Conservation (phyloP, 2,113 vertebrate genomes). For the Eurystomus gularis region DNA sequence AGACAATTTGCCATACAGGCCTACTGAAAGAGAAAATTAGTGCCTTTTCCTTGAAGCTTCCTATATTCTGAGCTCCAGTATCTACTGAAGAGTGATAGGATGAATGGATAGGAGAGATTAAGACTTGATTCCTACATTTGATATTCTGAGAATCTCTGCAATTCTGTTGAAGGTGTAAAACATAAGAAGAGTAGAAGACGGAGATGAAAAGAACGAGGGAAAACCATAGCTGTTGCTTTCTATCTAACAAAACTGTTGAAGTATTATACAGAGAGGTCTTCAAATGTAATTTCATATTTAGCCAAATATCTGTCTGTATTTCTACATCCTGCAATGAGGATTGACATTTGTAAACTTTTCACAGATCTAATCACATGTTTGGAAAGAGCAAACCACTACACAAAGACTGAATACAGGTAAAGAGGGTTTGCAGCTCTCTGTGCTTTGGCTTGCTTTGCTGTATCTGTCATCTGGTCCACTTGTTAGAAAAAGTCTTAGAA, state of each 20-base stretch:
- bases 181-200: background rate
- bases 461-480: background rate
- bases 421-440: background rate
- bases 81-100: background rate
- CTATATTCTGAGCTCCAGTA: background rate
- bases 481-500: background rate
- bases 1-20: background rate
- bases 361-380: conserved; percentile 87
- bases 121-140: background rate
- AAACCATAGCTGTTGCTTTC: background rate
- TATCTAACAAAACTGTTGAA: background rate
- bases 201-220: background rate
- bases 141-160: background rate
- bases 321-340: background rate
- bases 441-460: background rate
- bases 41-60: background rate
- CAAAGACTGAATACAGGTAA: conserved; percentile 82
- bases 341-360: conserved; percentile 51
- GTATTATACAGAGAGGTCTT: background rate
- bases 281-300: background rate
- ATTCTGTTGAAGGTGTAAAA: background rate
- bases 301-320: background rate
- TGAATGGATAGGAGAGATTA: background rate
- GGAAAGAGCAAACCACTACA: conserved; percentile 80
- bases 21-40: background rate